Evolutionary conservation across 2,888 invertebrate species (phyloP).

Genomic region (Meganola albula): DNA sequence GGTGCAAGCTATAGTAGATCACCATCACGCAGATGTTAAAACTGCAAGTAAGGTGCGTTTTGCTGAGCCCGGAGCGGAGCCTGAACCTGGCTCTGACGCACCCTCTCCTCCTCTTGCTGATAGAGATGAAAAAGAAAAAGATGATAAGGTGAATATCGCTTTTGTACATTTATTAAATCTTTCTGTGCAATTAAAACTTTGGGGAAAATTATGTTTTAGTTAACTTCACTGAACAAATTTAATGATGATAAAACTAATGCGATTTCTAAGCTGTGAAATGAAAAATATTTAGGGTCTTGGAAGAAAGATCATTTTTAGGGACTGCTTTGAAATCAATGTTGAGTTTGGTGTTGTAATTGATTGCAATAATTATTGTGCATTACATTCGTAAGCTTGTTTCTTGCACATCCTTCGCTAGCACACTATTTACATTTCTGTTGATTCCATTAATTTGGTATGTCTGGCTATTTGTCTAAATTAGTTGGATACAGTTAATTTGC

Average conservation of each 20-base stretch:
- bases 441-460: too few species aligned
- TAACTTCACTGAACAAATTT: too few species aligned
- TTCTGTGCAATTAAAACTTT: constrained; percentile 5
- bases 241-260: too few species aligned
- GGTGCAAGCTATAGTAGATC: constrained; percentile 96
- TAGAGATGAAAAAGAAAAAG: constrained; percentile 64
- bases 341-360: too few species aligned
- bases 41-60: constrained; percentile 91
- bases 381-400: constrained; percentile 25
- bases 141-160: constrained; percentile 68
- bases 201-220: constrained; percentile 1
- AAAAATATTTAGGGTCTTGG: too few species aligned
- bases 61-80: constrained; percentile 82
- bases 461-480: constrained; percentile 7
- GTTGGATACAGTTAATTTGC: too few species aligned
- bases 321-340: too few species aligned
- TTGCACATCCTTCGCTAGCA: constrained; percentile 21
- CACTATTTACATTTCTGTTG: constrained; percentile 17
- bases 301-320: too few species aligned
- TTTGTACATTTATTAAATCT: too few species aligned
- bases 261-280: too few species aligned
- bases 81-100: constrained; percentile 64
- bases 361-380: too few species aligned
- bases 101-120: constrained; percentile 71
- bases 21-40: constrained; percentile 89